Percentiles rank a stretch among this genome's conserved stretches.
Evolutionary conservation across 2,888 invertebrate species (phyloP).

Genomic region (Pristionchus japonicus): DNA sequence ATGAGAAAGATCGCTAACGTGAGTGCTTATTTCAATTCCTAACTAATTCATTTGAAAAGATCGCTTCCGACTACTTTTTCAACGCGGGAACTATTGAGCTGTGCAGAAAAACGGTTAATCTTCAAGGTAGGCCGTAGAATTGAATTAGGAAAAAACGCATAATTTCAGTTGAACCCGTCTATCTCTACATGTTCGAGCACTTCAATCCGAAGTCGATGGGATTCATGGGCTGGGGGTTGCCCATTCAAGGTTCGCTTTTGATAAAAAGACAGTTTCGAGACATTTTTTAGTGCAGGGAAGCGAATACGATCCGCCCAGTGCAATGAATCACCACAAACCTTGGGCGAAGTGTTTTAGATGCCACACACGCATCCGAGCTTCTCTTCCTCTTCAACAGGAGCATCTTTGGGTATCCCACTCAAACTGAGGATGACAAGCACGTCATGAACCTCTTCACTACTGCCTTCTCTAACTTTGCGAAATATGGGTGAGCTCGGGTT

Average conservation of each 20-base stretch:
- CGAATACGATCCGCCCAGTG: too few species aligned
- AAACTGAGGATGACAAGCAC: not conserved
- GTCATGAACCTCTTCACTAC: not conserved
- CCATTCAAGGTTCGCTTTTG: conserved; percentile 53
- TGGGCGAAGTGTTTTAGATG: not conserved
- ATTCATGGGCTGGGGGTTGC: conserved; percentile 60
- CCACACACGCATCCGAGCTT: not conserved
- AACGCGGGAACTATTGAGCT: not conserved
- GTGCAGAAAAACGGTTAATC: not conserved
- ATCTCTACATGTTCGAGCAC: conserved; percentile 64
- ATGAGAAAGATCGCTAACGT: conserved; percentile 44
- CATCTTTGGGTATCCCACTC: not conserved
- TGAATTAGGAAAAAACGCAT: too few species aligned
- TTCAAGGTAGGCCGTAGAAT: not conserved
- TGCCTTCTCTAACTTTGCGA: conserved; percentile 4
- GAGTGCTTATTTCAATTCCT: not conserved
- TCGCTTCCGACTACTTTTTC: not conserved
- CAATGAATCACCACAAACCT: too few species aligned
- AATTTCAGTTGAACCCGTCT: conserved; percentile 51
- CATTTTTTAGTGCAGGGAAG: too few species aligned
- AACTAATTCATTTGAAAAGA: not conserved
- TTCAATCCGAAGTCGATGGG: conserved; percentile 62
- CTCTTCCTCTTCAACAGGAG: not conserved
- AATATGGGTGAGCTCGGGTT: not conserved
- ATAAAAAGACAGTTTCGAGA: too few species aligned